Conservation (phyloP, 1,140 invertebrate genomes). For the Intoshia linei region DNA sequence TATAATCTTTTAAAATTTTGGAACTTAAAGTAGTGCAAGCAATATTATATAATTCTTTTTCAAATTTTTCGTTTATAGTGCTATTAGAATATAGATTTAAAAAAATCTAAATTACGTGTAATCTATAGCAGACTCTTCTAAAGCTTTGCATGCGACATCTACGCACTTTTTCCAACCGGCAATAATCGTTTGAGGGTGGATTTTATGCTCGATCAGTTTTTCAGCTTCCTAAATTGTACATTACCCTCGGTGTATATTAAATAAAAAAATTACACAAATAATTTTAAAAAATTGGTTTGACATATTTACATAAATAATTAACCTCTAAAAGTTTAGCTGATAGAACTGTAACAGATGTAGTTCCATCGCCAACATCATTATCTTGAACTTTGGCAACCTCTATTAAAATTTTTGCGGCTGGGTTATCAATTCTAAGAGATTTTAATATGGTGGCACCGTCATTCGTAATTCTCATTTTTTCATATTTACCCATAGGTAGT, state of each 20-base stretch:
- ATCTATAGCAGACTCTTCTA: constrained; percentile 40
- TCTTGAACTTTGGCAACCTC: constrained; percentile 90
- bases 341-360: constrained; percentile 82
- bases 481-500: constrained; percentile 38
- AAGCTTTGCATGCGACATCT: constrained; percentile 42
- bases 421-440: constrained; percentile 81
- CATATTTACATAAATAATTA: constrained; percentile 2
- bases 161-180: constrained; percentile 60
- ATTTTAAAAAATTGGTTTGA: neutral
- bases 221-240: constrained; percentile 39
- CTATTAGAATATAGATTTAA: constrained; percentile 20
- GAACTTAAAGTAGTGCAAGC: constrained; percentile 82
- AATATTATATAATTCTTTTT: constrained; percentile 68
- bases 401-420: no score
- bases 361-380: constrained; percentile 96
- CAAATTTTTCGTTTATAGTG: constrained; percentile 39
- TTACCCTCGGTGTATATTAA: neutral
- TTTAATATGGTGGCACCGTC: constrained; percentile 94
- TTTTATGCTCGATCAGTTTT: constrained; percentile 55
- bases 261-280: neutral
- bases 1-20: constrained; percentile 84
- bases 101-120: constrained; percentile 27
- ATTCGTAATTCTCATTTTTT: constrained; percentile 67
- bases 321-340: constrained; percentile 58
- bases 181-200: constrained; percentile 92